A percentile compares a stretch with the other conserved stretches of the same genome.
phyloP scores from a whole-genome alignment of 2,797 vertebrate genomes.

The Prionace glauca region DNA sequence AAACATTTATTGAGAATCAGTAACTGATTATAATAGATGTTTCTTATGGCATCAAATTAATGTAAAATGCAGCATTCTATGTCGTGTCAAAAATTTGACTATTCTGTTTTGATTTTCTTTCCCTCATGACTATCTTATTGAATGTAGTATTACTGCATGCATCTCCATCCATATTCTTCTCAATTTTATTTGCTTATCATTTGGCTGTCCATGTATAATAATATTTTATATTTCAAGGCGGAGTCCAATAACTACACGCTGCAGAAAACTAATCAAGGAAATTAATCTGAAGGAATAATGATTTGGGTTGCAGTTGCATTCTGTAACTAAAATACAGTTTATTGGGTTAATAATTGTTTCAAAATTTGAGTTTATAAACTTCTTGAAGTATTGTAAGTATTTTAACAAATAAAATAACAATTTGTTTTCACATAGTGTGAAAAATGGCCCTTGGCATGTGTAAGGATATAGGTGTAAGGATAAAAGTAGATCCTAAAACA shows the following conservation, averaged over 20 bases:
- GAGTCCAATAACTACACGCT: neutral
- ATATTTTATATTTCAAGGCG: neutral
- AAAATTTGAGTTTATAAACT: neutral
- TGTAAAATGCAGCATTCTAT: neutral
- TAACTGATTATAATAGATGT: neutral
- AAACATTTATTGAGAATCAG: neutral
- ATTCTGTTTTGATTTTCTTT: slow-evolving; percentile 7
- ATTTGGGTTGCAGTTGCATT: neutral
- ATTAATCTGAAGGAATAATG: neutral
- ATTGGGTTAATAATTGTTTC: neutral
- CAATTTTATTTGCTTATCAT: neutral
- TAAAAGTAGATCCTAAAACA: neutral
- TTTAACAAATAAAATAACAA: neutral
- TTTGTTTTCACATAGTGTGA: neutral
- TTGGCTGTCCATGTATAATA: neutral
- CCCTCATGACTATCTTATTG: neutral
- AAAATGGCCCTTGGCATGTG: neutral
- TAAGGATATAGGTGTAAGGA: neutral
- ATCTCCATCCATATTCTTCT: neutral
- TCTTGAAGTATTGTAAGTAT: neutral
- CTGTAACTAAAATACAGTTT: neutral
- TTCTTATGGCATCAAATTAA: neutral
- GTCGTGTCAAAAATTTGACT: neutral
- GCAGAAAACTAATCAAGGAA: neutral
- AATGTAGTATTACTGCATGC: neutral